A percentile compares a stretch with the other conserved stretches of the same genome.
phyloP scores from a whole-genome alignment of 2,113 vertebrate species.

The Tor tambroides region DNA sequence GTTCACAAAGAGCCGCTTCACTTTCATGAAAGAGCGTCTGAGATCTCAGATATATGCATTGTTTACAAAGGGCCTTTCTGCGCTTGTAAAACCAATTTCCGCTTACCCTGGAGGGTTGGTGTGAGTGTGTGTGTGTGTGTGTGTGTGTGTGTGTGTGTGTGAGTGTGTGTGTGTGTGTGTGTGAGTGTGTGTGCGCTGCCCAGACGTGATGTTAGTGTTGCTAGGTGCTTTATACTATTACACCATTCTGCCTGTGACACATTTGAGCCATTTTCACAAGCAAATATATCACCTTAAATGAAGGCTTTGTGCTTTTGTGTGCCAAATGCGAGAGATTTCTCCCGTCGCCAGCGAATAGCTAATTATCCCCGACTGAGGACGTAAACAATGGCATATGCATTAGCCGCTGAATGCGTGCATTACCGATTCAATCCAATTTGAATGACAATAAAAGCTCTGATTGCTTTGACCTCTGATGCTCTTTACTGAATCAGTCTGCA shows the following conservation, averaged over 20 bases:
- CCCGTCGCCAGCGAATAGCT: slow-evolving; percentile 62
- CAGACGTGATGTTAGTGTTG: slow-evolving; percentile 57
- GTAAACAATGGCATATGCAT: slow-evolving; percentile 68
- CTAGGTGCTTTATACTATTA: slow-evolving; percentile 62
- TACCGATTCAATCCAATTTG: not conserved
- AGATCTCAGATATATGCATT: slow-evolving; percentile 71
- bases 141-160: no score
- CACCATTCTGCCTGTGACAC: slow-evolving; percentile 55
- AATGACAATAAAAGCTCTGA: not conserved
- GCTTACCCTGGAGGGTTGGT: slow-evolving; percentile 49
- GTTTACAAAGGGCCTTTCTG: slow-evolving; percentile 73
- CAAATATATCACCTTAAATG: slow-evolving; percentile 71
- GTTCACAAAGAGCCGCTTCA: slow-evolving; percentile 73
- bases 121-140: not conserved
- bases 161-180: slow-evolving; percentile 29
- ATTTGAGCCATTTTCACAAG: slow-evolving; percentile 61
- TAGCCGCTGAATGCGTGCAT: slow-evolving; percentile 62
- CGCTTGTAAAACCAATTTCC: slow-evolving; percentile 72
- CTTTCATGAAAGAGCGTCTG: slow-evolving; percentile 71
- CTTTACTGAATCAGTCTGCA: not conserved
- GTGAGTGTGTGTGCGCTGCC: slow-evolving; percentile 33
- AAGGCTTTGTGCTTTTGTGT: slow-evolving; percentile 67
- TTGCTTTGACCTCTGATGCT: not conserved
- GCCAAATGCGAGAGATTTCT: slow-evolving; percentile 60
- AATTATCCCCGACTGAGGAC: slow-evolving; percentile 66